These are phyloP conservation scores for Hesperia comma DNA, from an alignment of 2,888 invertebrate genomes.

Conservation along the genomic window DNA sequence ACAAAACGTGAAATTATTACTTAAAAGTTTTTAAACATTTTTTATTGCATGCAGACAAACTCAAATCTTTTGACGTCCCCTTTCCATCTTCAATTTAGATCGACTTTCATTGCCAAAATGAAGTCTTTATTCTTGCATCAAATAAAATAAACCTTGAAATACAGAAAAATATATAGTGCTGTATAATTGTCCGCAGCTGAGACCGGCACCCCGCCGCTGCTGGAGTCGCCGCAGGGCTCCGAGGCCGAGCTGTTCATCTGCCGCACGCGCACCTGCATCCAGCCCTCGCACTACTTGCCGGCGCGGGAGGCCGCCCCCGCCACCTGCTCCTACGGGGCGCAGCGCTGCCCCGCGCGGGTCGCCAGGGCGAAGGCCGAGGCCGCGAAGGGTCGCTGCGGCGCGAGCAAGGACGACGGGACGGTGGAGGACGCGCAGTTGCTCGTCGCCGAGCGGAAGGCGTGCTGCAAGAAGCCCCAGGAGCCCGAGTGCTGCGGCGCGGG, in stretches of 20 bases:
- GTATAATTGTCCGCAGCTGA: conserved; percentile 59
- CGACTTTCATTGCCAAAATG: too few relatives aligned
- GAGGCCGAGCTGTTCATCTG: conserved; percentile 74
- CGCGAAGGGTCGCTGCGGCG: conserved; percentile 53
- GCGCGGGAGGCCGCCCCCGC: conserved; percentile 56
- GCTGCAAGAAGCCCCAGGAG: conserved; percentile 40
- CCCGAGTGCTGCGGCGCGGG: conserved; percentile 50
- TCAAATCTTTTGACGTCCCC: too few relatives aligned
- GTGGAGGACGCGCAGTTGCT: conserved; percentile 70
- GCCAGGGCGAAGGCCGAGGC: conserved; percentile 61
- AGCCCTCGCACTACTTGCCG: conserved; percentile 75
- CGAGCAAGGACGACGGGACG: too few relatives aligned
- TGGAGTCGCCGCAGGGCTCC: conserved; percentile 62
- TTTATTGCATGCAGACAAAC: too few relatives aligned
- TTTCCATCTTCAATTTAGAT: too few relatives aligned
- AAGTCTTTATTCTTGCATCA: too few relatives aligned
- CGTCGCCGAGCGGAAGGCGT: conserved; percentile 60
- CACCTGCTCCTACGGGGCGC: conserved; percentile 72
- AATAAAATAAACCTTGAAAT: too few relatives aligned
- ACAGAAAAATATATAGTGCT: too few relatives aligned
- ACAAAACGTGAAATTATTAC: too few relatives aligned
- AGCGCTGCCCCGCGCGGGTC: conserved; percentile 70
- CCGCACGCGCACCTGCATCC: conserved; percentile 73
- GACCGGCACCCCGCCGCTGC: conserved; percentile 71
- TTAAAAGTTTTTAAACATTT: too few relatives aligned